Evolutionary conservation across 2,797 vertebrate species (phyloP).

Genomic region (Trichosurus vulpecula): DNA sequence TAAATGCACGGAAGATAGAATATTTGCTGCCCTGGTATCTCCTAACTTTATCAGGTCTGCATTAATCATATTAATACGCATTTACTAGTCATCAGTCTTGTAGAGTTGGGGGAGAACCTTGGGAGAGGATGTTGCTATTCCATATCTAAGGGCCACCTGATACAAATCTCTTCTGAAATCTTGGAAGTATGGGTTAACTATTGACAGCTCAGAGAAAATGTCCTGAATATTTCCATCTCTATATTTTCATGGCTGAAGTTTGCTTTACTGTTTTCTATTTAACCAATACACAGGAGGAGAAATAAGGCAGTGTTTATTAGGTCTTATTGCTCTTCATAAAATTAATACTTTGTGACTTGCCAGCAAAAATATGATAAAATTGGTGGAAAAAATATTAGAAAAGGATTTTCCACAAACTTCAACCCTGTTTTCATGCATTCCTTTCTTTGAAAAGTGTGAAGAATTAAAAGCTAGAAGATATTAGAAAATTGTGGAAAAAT

Average conservation of each 20-base stretch:
- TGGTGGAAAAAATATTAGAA: constrained; percentile 46
- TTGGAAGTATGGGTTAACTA: neutral
- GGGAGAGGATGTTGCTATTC: neutral
- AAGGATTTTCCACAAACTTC: constrained; percentile 25
- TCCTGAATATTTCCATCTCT: neutral
- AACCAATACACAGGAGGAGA: neutral
- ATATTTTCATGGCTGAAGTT: constrained; percentile 17
- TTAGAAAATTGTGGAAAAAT: constrained; percentile 17
- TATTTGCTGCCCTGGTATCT: constrained; percentile 1
- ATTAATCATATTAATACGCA: constrained; percentile 20
- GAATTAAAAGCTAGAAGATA: neutral
- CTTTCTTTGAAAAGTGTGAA: constrained; percentile 23
- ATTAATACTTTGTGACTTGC: constrained; percentile 5
- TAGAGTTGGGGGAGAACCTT: neutral
- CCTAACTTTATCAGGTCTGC: neutral
- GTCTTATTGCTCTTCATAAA: constrained; percentile 34
- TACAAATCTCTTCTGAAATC: neutral
- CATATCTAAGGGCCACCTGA: neutral
- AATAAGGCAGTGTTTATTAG: constrained; percentile 30
- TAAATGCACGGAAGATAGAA: neutral
- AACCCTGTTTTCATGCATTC: neutral
- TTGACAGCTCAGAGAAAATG: constrained; percentile 23
- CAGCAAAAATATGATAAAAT: constrained; percentile 17
- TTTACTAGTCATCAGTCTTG: neutral
- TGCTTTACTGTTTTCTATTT: constrained; percentile 26